These are phyloP conservation scores for Harmothoe impar DNA, from an alignment of 2,888 invertebrate genomes.

Conservation along the genomic window DNA sequence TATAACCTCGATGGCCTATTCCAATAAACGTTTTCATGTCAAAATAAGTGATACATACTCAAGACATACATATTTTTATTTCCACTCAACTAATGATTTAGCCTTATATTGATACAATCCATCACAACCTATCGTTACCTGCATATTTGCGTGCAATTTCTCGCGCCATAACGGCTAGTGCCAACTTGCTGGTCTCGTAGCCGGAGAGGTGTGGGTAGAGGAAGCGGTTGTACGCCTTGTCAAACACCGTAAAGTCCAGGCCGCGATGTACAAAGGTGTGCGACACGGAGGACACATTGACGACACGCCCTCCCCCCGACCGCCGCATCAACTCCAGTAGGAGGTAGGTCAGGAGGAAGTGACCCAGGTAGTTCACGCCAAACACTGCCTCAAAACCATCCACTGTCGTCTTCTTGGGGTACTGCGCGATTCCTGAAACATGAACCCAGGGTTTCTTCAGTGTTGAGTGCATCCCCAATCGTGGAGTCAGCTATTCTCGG, in stretches of 20 bases:
- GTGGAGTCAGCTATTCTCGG: no score
- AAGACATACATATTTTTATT: no score
- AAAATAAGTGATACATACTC: no score
- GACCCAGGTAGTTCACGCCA: conserved; percentile 93
- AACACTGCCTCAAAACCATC: conserved; percentile 93
- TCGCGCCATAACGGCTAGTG: background rate
- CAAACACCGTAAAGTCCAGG: background rate
- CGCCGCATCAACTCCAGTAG: conserved; percentile 86
- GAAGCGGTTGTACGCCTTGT: background rate
- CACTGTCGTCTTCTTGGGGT: background rate
- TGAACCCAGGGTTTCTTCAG: background rate
- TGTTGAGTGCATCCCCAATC: no score
- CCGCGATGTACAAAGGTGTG: background rate
- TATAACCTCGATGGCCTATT: no score
- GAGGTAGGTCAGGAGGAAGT: conserved; percentile 92
- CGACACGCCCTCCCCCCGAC: conserved; percentile 86
- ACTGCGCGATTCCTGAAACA: background rate
- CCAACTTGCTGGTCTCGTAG: conserved; percentile 56
- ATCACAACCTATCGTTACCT: no score
- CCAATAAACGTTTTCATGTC: no score
- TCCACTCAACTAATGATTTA: no score
- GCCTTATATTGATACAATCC: no score
- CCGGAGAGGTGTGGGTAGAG: conserved; percentile 10
- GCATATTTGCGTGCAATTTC: conserved; percentile 23
- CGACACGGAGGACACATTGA: conserved; percentile 90